phyloP scores from a whole-genome alignment of 2,113 vertebrate genomes.

The Ochotona curzoniae region DNA sequence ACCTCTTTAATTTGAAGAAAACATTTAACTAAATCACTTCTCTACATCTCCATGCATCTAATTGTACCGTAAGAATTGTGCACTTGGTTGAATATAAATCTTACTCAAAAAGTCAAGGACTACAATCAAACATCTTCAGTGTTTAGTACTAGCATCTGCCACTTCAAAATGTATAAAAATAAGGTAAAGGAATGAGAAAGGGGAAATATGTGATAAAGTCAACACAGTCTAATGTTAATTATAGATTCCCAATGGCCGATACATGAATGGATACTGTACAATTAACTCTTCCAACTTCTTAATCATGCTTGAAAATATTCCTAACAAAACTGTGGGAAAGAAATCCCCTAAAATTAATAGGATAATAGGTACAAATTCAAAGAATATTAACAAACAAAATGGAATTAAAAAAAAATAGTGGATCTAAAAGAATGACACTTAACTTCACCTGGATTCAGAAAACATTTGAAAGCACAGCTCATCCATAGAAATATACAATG shows the following conservation, averaged over 20 bases:
- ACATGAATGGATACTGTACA: not conserved
- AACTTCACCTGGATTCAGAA: not conserved
- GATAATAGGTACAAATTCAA: not conserved
- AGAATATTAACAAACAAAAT: not conserved
- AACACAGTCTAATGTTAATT: slow-evolving; percentile 2
- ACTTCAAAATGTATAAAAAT: slow-evolving; percentile 39
- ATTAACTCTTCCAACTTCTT: not conserved
- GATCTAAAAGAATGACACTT: not conserved
- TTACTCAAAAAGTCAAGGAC: slow-evolving; percentile 33
- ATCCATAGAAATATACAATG: not conserved
- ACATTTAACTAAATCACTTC: not conserved
- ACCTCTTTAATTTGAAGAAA: not conserved
- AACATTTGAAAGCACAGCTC: not conserved
- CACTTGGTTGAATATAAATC: not conserved
- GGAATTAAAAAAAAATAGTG: not conserved
- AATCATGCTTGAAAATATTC: not conserved
- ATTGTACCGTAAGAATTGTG: not conserved
- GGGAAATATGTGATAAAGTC: not conserved
- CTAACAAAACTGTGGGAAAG: not conserved
- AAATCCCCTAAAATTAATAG: not conserved
- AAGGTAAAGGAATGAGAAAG: not conserved
- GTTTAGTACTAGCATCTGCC: not conserved
- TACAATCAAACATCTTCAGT: slow-evolving; percentile 16
- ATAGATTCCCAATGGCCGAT: not conserved
- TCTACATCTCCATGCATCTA: not conserved